Conservation (phyloP, 1,140 invertebrate genomes). For the Helicoverpa armigera region DNA sequence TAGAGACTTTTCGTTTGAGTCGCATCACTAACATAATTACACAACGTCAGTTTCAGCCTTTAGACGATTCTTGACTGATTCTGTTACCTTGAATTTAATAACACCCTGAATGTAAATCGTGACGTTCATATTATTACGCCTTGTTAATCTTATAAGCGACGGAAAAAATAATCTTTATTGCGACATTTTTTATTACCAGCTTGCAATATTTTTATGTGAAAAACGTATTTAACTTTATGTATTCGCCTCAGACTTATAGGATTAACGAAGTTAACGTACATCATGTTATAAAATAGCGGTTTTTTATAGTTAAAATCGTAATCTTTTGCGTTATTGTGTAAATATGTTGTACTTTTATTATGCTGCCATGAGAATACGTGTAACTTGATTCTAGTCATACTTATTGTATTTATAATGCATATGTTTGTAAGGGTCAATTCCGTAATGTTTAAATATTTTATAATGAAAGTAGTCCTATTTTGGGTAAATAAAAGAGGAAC, state of each 20-base stretch:
- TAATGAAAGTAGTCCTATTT: conserved; percentile 3
- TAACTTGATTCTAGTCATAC: conserved; percentile 72
- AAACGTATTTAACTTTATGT: conserved; percentile 55
- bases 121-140: conserved; percentile 60
- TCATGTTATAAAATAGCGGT: conserved; percentile 43
- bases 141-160: conserved; percentile 71
- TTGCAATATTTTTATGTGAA: conserved; percentile 59
- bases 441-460: conserved; percentile 52
- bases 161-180: conserved; percentile 57
- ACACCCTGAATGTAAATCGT: conserved; percentile 55
- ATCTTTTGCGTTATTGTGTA: conserved; percentile 26
- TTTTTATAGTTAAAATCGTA: conserved; percentile 39
- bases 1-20: conserved; percentile 4
- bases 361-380: conserved; percentile 63
- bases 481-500: conserved; percentile 4
- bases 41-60: conserved; percentile 49
- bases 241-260: conserved; percentile 63
- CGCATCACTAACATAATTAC: conserved; percentile 42
- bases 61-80: conserved; percentile 58
- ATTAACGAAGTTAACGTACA: conserved; percentile 60
- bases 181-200: conserved; percentile 60
- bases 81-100: conserved; percentile 57
- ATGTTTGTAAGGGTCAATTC: conserved; percentile 51
- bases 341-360: conserved; percentile 49
- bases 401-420: conserved; percentile 54